These are phyloP conservation scores for Choloepus didactylus DNA, from an alignment of 2,797 vertebrate species.

Conservation along the genomic window DNA sequence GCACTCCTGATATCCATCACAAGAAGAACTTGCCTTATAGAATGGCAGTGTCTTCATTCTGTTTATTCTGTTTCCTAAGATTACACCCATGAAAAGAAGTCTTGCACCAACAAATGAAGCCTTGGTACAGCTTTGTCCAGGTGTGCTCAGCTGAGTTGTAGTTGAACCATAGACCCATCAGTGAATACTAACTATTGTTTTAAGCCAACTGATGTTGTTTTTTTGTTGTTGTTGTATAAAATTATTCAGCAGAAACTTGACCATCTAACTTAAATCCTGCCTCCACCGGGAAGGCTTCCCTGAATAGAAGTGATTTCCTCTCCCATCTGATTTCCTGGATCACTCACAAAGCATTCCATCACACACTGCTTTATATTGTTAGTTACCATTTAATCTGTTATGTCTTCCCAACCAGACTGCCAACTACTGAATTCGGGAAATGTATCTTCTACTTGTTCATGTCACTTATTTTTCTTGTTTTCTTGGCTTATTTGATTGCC, in stretches of 20 bases:
- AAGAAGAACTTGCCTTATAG: neutral
- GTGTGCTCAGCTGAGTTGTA: too few relatives aligned
- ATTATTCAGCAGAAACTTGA: neutral
- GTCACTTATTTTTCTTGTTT: too few relatives aligned
- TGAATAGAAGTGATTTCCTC: neutral
- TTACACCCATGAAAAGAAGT: fast-evolving
- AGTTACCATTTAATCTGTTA: too few relatives aligned
- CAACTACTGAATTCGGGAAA: neutral
- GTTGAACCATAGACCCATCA: neutral
- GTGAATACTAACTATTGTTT: neutral
- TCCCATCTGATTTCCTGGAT: neutral
- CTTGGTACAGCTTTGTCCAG: neutral
- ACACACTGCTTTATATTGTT: fast-evolving
- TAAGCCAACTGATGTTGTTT: neutral
- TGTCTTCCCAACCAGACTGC: neutral
- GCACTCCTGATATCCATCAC: fast-evolving
- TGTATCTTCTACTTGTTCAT: neutral
- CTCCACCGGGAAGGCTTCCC: neutral
- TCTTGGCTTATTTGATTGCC: neutral
- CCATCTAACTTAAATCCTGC: neutral
- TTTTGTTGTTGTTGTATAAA: neutral
- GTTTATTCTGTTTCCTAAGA: neutral
- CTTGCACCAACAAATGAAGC: fast-evolving
- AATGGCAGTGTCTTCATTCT: neutral
- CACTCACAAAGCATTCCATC: neutral